A percentile compares a stretch with the other conserved stretches of the same genome.
Evolutionary conservation across 2,797 vertebrate genomes (phyloP).

Genomic region (Acanthiza pusilla): DNA sequence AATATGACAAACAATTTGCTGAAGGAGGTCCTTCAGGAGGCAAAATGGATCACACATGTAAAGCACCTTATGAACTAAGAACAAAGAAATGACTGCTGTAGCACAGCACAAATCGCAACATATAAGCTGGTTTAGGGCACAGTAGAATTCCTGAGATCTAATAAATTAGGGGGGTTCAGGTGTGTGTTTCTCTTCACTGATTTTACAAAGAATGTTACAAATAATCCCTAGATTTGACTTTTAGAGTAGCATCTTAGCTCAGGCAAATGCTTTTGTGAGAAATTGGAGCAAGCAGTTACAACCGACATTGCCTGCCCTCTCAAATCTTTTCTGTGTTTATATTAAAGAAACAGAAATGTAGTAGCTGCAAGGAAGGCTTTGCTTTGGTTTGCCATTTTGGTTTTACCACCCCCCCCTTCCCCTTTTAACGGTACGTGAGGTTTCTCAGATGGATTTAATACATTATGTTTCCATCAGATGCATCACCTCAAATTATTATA

Average conservation of each 20-base stretch:
- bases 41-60: not conserved
- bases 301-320: not conserved
- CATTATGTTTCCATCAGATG: accelerated
- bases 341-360: not conserved
- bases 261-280: not conserved
- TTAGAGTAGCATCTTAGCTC: not conserved
- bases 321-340: not conserved
- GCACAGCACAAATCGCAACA: not conserved
- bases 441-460: not conserved
- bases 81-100: not conserved
- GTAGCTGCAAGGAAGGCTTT: not conserved
- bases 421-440: accelerated
- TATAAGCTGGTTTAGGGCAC: not conserved
- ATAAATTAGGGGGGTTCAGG: not conserved
- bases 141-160: not conserved
- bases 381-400: not conserved
- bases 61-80: not conserved
- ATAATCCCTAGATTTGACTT: not conserved
- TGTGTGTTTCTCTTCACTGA: not conserved
- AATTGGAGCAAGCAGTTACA: not conserved
- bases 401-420: too few species aligned
- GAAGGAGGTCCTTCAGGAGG: not conserved
- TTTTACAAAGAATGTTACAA: not conserved
- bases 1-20: not conserved
- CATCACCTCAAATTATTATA: not conserved